Evolutionary conservation across 2,113 vertebrate species (phyloP), one percentile per base, ranked within the genome.

Genomic region (Myotis davidii): DNA sequence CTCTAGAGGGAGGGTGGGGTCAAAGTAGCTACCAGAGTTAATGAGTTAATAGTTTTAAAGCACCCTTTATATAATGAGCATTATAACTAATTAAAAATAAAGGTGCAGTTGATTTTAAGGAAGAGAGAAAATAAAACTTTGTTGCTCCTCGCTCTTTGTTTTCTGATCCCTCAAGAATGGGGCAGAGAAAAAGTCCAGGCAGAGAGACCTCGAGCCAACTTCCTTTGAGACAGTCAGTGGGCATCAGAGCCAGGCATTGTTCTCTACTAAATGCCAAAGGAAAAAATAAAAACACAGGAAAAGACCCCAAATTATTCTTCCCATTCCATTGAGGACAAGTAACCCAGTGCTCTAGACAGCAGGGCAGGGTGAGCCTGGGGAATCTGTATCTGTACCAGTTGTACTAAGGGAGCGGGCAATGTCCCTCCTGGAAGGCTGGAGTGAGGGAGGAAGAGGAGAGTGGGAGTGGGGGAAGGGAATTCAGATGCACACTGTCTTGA

Each of bases 51-150:
- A 13, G 64, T 78, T 84, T 48, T 50, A 81, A 82, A 81, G 11
- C 29, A 64, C 17, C 8, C n/a, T 32, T 84, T 72, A 17, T n/a
- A 37, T 2, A 82, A 16, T 32, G 59, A 7, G 9, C 67, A 34
- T 32, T 42, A 2, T 54, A 79, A 73, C 9, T 42, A 54, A 65
- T n/a, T 88, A 12, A 64, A 90, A 74, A n/a, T 45, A 88, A 93
- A 90, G 8, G 73, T 45, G 64, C 48, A 59, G 11, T 10, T 59
- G 54, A 54, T 70, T 70, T 50, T 45, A 87, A 74, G 59, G 25
- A 48, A 86, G 34, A 74, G 34, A 90, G 69, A 90, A 83, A 54
- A 77, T 74, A 78, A 61, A 82, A 76, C 17, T 17, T 23, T 52
- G 32, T 5, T 77, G 42, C 2, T 90, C 17, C 3, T 73, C 54